Evolutionary conservation across 2,113 vertebrate genomes (phyloP), one percentile per base, ranked within the genome.

Genomic region (Trochalopteron elliotii): DNA sequence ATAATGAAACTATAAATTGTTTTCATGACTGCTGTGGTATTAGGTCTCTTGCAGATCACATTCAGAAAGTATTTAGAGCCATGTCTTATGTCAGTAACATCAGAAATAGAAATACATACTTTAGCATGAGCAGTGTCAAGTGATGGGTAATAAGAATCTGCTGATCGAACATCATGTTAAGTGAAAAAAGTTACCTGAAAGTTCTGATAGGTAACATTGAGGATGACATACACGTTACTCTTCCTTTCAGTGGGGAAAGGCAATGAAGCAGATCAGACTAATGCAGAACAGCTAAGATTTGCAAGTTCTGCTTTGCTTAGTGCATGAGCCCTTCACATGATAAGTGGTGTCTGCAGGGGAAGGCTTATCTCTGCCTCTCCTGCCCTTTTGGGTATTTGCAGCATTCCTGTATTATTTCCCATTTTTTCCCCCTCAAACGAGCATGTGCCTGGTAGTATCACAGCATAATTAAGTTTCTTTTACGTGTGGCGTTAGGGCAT

Each of bases 1-100:
- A 95, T 98, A 98, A 98, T 98, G 97, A 97, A 98, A 97, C 98
- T 96, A 97, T 98, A 98, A 98, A 98, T 98, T 98, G 97, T 97
- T 98, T 98, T 97, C 97, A 96, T 96, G 97, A 96, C 95, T 96
- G 96, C 97, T 93, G 83, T 91, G 95, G 93, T 96, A 96, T 96
- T 97, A 97, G 93, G 92, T 96, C 81, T 97, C 95, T 96, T 94
- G 96, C 60, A 75, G 94, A 96, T 94, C 94, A 95, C 95, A 94
- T 97, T 96, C 83, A 78, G 97, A 97, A 97, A 95, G 93, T 97
- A 97, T 96, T 98, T 97, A 97, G 95, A 91, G 95, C 88, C 93
- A 77, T 3, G 24, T 97, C 71, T 90, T 93, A 69, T 93, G 93
- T 96, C 87, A 97, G 91, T 90, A 77, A 68, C 76, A 72, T 86